phyloP scores from a whole-genome alignment of 2,113 vertebrate species.

The Pseudolaguvia tuberculata region DNA sequence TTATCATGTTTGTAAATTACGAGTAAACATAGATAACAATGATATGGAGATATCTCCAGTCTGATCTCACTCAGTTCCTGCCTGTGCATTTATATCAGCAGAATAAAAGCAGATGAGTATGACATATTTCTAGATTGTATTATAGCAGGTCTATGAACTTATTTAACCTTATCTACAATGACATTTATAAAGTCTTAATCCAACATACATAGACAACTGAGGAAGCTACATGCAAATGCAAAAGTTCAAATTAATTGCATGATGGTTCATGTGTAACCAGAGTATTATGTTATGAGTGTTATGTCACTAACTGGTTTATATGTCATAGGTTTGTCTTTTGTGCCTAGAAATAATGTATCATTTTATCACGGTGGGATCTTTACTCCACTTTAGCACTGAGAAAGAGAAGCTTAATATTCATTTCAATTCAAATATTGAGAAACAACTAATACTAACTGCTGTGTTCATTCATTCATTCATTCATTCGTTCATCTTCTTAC shows the following conservation, averaged over 20 bases:
- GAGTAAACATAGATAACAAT: slow-evolving; percentile 47
- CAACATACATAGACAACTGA: background rate
- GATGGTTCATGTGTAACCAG: background rate
- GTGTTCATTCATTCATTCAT: too few relatives aligned
- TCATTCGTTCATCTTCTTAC: too few relatives aligned
- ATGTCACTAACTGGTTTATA: background rate
- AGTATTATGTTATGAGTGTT: background rate
- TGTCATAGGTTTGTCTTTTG: too few relatives aligned
- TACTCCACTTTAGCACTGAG: too few relatives aligned
- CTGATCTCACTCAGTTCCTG: slow-evolving; percentile 26
- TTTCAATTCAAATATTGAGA: too few relatives aligned
- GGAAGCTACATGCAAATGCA: background rate
- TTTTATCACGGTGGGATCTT: too few relatives aligned
- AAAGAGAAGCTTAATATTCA: too few relatives aligned
- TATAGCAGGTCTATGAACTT: slow-evolving; percentile 10
- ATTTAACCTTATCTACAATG: background rate
- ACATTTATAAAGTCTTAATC: slow-evolving; percentile 5
- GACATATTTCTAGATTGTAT: background rate
- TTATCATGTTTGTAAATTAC: slow-evolving; percentile 42
- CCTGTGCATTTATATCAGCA: slow-evolving; percentile 35
- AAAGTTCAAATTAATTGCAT: background rate
- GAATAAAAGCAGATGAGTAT: slow-evolving; percentile 33
- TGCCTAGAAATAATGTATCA: too few relatives aligned
- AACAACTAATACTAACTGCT: too few relatives aligned
- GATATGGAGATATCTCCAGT: slow-evolving; percentile 22